A percentile compares a stretch with the other conserved stretches of the same genome.
Conservation (phyloP, 1,140 invertebrate species). For the Nebria ingens region DNA sequence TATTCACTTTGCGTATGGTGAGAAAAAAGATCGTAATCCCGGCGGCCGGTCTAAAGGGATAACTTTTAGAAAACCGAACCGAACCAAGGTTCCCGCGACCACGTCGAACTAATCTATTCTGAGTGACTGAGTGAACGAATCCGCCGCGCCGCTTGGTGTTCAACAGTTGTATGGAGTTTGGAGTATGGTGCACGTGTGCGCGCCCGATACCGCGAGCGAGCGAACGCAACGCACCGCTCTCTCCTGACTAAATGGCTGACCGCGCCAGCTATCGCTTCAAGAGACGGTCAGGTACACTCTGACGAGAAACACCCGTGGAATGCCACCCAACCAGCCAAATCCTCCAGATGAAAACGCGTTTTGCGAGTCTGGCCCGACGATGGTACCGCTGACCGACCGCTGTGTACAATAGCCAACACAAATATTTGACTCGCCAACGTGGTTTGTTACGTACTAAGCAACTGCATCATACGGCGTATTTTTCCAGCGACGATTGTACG, state of each 20-base stretch:
- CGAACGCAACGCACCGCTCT: not conserved
- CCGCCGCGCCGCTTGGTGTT: conserved; percentile 2
- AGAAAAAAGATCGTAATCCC: no score
- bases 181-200: not conserved
- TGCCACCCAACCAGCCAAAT: conserved; percentile 24
- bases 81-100: no score
- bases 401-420: conserved; percentile 21
- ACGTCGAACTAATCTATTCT: not conserved
- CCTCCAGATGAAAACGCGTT: conserved; percentile 5
- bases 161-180: not conserved
- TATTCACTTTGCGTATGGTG: no score
- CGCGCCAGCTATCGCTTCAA: conserved; percentile 1
- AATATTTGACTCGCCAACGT: conserved; percentile 15
- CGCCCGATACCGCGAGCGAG: conserved; percentile 5
- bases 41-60: no score
- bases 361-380: conserved; percentile 13
- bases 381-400: conserved; percentile 18
- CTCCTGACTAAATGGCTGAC: conserved; percentile 2
- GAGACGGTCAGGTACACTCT: conserved; percentile 31
- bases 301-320: conserved; percentile 31
- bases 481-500: conserved; percentile 24
- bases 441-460: conserved; percentile 13
- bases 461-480: conserved; percentile 7
- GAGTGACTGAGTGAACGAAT: conserved; percentile 10
- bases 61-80: no score